Conservation (phyloP, 2,888 invertebrate species). For the Eupithecia centaureata region DNA sequence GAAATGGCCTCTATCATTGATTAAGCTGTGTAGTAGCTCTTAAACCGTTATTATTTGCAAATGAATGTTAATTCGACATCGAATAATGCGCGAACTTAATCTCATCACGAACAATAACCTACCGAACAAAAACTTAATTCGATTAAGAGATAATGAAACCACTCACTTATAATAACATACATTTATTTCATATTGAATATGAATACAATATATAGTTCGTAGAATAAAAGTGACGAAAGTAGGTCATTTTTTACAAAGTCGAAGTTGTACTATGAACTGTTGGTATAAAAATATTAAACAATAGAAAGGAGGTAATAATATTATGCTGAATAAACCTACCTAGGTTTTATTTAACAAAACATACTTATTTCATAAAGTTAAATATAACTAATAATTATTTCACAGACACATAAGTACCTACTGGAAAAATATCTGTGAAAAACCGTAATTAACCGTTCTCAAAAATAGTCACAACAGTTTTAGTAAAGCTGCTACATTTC, state of each 20-base stretch:
- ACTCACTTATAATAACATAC: slow-evolving; percentile 64
- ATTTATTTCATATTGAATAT: slow-evolving; percentile 69
- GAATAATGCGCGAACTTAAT: slow-evolving; percentile 70
- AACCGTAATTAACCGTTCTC: slow-evolving; percentile 54
- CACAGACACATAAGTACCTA: not conserved
- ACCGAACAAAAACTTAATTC: slow-evolving; percentile 59
- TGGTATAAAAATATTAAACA: slow-evolving; percentile 59
- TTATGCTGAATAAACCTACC: slow-evolving; percentile 40
- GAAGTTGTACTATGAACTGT: slow-evolving; percentile 48
- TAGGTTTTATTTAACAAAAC: slow-evolving; percentile 23
- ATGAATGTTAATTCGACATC: slow-evolving; percentile 74
- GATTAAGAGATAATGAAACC: slow-evolving; percentile 52
- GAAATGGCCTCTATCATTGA: not conserved
- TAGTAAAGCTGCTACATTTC: slow-evolving; percentile 55
- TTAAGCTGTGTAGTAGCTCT: not conserved
- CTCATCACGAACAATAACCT: slow-evolving; percentile 61
- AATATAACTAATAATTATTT: slow-evolving; percentile 15
- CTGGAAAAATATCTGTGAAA: not conserved
- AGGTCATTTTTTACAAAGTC: slow-evolving; percentile 56
- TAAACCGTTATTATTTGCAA: slow-evolving; percentile 63
- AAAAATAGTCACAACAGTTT: slow-evolving; percentile 68
- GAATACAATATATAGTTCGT: slow-evolving; percentile 61
- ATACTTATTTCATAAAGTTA: slow-evolving; percentile 11
- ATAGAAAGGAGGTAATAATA: slow-evolving; percentile 33
- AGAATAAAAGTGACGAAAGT: slow-evolving; percentile 64